These are phyloP conservation scores for Ifrita kowaldi DNA, from an alignment of 2,113 vertebrate genomes.

Conservation along the genomic window DNA sequence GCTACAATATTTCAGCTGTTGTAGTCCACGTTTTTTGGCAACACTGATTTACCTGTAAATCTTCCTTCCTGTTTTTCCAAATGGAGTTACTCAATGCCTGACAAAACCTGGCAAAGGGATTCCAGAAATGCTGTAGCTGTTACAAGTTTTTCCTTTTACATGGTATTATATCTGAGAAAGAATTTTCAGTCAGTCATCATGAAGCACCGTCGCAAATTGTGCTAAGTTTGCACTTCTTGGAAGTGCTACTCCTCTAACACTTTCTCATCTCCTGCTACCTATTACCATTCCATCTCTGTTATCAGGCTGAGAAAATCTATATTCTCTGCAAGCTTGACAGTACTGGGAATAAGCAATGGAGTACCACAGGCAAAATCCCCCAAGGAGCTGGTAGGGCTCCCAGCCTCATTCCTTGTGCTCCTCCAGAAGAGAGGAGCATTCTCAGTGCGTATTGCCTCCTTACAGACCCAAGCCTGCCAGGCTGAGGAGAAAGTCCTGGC, in stretches of 20 bases:
- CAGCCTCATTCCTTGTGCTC: neutral
- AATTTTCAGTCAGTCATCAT: neutral
- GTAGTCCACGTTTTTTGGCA: neutral
- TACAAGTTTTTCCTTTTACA: neutral
- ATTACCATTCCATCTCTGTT: neutral
- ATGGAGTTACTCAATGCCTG: neutral
- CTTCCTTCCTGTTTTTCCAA: neutral
- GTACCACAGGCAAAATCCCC: neutral
- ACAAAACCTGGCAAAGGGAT: neutral
- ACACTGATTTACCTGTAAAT: neutral
- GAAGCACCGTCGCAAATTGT: neutral
- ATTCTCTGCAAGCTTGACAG: neutral
- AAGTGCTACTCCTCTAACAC: neutral
- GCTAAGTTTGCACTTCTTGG: neutral
- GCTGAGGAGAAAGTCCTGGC: neutral
- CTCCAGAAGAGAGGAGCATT: neutral
- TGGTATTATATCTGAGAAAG: neutral
- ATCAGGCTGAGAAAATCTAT: neutral
- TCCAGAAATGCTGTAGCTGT: neutral
- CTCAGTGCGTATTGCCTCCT: rapidly evolving
- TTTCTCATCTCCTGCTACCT: neutral
- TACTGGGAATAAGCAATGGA: neutral
- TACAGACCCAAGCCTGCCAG: neutral
- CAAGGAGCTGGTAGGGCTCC: neutral
- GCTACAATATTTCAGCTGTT: neutral